Percentiles rank a stretch among this genome's conserved stretches.
phyloP scores from a whole-genome alignment of 2,797 vertebrate genomes.

The Coccyzus lansbergi region DNA sequence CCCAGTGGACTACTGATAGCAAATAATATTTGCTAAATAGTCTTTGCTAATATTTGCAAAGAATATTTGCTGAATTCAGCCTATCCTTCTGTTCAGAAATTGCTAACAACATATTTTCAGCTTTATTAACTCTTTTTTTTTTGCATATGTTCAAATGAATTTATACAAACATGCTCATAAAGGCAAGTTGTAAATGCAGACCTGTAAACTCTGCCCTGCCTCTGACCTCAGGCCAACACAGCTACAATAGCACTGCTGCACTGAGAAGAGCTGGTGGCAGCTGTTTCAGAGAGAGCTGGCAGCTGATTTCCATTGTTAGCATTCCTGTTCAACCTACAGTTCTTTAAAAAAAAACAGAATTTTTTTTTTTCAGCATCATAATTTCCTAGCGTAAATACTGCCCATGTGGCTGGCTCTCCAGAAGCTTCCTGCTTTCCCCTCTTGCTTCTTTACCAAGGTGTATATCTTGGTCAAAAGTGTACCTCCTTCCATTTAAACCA shows the following conservation, averaged over 20 bases:
- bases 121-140: neutral
- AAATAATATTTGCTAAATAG: neutral
- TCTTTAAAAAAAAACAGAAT: neutral
- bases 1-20: neutral
- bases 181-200: neutral
- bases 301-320: neutral
- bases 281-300: neutral
- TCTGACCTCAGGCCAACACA: neutral
- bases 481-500: neutral
- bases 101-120: neutral
- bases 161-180: neutral
- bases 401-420: neutral
- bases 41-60: no score
- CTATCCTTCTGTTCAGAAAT: neutral
- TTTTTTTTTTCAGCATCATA: neutral
- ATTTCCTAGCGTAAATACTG: neutral
- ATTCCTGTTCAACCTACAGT: neutral
- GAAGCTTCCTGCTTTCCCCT: neutral
- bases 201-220: neutral
- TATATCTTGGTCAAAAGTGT: neutral
- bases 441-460: neutral
- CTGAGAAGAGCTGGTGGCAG: neutral
- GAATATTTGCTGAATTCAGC: neutral
- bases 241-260: fast-evolving
- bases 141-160: neutral